A percentile compares a stretch with the other conserved stretches of the same genome.
These are phyloP conservation scores for Archivesica marissinica DNA, from an alignment of 1,140 invertebrate species.

Conservation along the genomic window DNA sequence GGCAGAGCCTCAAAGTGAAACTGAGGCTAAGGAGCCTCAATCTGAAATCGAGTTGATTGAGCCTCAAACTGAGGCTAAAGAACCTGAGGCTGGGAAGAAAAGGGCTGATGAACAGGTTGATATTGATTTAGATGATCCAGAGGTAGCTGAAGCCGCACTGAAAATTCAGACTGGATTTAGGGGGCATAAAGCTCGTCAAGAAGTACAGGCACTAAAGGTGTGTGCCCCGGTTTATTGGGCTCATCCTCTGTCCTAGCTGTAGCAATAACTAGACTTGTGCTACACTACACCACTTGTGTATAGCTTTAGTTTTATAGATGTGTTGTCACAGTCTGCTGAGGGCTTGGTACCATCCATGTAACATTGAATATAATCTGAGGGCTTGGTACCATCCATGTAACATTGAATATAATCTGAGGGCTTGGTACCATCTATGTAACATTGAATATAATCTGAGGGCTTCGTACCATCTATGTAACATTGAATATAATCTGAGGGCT, in stretches of 20 bases:
- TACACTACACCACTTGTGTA: too few species aligned
- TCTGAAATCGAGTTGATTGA: neutral
- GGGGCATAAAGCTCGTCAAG: slow-evolving; percentile 69
- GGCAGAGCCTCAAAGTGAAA: neutral
- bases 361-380: too few species aligned
- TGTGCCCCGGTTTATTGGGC: neutral
- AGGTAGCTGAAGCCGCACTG: slow-evolving; percentile 74
- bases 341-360: too few species aligned
- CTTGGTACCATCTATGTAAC: too few species aligned
- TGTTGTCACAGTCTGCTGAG: too few species aligned
- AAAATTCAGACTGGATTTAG: slow-evolving; percentile 80
- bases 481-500: too few species aligned
- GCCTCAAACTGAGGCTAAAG: neutral
- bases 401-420: too few species aligned
- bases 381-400: too few species aligned
- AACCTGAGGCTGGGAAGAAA: neutral
- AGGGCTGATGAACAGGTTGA: slow-evolving; percentile 68
- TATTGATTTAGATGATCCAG: slow-evolving; percentile 74
- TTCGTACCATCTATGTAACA: too few species aligned
- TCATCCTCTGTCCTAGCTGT: neutral
- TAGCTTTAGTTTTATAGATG: too few species aligned
- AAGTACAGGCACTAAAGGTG: slow-evolving; percentile 57
- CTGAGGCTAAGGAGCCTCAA: too few species aligned
- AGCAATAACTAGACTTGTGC: neutral
- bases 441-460: too few species aligned